Evolutionary conservation across 1,140 invertebrate genomes (phyloP).

Genomic region (Apolygus lucorum): DNA sequence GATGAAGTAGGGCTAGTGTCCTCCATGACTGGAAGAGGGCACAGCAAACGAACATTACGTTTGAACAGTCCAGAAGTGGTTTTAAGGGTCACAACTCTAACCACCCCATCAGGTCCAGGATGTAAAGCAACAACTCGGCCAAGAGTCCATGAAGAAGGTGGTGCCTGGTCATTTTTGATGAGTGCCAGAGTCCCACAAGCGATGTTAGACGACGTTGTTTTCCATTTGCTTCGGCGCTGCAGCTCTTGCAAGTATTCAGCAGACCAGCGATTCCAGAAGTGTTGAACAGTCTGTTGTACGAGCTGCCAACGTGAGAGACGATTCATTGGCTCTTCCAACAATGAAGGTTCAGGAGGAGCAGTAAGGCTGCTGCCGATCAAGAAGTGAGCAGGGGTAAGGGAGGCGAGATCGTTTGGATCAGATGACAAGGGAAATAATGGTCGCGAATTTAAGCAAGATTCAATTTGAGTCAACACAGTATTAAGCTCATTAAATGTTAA

Average conservation of each 20-base stretch:
- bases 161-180: constrained; percentile 21
- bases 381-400: constrained; percentile 21
- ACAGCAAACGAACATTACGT: too few relatives aligned
- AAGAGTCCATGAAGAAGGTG: constrained; percentile 9
- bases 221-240: constrained; percentile 28
- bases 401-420: constrained; percentile 9
- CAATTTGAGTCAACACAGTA: constrained; percentile 19
- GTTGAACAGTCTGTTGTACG: constrained; percentile 31
- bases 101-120: constrained; percentile 13
- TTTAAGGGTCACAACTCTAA: constrained; percentile 30
- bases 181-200: constrained; percentile 1
- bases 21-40: too few relatives aligned
- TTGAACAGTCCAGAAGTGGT: constrained; percentile 39
- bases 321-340: neutral
- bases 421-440: constrained; percentile 20
- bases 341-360: neutral
- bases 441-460: constrained; percentile 19
- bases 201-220: neutral
- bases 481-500: neutral
- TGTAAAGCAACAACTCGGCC: constrained; percentile 1
- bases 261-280: constrained; percentile 35
- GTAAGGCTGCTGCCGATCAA: constrained; percentile 11
- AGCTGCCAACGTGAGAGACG: constrained; percentile 27
- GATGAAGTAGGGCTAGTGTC: too few relatives aligned
- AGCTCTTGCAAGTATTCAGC: constrained; percentile 26